These are phyloP conservation scores for Pterostichus madidus DNA, from an alignment of 2,888 invertebrate genomes.

Conservation along the genomic window DNA sequence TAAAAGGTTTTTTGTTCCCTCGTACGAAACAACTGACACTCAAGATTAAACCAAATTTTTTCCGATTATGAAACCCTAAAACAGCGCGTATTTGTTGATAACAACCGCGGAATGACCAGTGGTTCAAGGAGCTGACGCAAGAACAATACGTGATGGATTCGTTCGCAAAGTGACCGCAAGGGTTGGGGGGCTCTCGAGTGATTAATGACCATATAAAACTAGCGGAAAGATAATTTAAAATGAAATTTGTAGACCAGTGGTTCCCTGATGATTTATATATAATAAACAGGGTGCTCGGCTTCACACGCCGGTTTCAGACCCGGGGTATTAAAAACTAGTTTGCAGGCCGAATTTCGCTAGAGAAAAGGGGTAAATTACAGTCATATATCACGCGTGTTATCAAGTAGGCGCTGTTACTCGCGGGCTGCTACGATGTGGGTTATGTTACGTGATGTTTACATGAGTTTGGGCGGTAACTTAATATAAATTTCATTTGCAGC, in stretches of 20 bases:
- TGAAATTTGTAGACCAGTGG: slow-evolving; percentile 44
- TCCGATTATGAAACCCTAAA: slow-evolving; percentile 46
- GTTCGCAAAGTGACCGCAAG: slow-evolving; percentile 17
- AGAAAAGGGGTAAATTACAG: slow-evolving; percentile 4
- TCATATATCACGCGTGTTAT: slow-evolving; percentile 22
- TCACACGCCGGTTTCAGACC: slow-evolving; percentile 7
- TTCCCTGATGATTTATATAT: slow-evolving; percentile 25
- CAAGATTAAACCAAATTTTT: slow-evolving; percentile 46
- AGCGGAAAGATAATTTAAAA: slow-evolving; percentile 54
- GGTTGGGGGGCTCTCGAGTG: not conserved
- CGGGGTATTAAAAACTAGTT: slow-evolving; percentile 1
- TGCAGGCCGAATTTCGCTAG: not conserved
- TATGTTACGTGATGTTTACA: slow-evolving; percentile 2
- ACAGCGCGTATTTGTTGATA: slow-evolving; percentile 26
- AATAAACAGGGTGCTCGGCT: not conserved
- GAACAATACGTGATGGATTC: slow-evolving; percentile 47
- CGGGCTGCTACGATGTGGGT: not conserved
- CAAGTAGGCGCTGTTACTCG: not conserved
- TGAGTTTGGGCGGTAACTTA: not conserved
- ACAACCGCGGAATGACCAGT: not conserved
- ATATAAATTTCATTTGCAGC: slow-evolving; percentile 28
- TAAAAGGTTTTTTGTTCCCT: slow-evolving; percentile 50
- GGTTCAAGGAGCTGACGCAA: not conserved
- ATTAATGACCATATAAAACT: slow-evolving; percentile 37
- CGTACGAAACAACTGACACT: slow-evolving; percentile 6